phyloP scores from a whole-genome alignment of 2,888 invertebrate genomes.

The Ptychoptera albimana region DNA sequence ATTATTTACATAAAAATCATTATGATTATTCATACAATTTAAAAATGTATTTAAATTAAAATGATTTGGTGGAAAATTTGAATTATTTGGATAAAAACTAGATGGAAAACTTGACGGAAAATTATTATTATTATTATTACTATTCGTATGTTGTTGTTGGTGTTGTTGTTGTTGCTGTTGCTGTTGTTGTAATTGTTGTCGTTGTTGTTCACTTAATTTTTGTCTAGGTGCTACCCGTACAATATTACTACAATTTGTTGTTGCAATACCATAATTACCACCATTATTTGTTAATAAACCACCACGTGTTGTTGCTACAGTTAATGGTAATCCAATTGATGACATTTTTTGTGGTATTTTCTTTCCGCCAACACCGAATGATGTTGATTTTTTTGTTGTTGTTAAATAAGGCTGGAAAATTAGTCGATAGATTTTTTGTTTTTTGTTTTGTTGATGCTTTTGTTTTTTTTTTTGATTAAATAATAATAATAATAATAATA shows the following conservation, averaged over 20 bases:
- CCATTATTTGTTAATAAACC: too few species aligned
- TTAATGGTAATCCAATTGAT: conserved; percentile 26
- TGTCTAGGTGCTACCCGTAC: conserved; percentile 29
- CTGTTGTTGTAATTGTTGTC: conserved; percentile 6
- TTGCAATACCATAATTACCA: conserved; percentile 32
- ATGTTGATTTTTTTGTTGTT: too few species aligned
- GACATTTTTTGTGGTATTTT: too few species aligned
- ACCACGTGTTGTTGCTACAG: conserved; percentile 40
- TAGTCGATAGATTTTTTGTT: too few species aligned
- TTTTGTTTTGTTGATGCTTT: too few species aligned
- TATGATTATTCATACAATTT: too few species aligned
- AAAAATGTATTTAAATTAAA: too few species aligned
- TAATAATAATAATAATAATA: conserved; percentile 22
- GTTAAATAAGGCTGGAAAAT: too few species aligned
- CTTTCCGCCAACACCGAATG: too few species aligned
- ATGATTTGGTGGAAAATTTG: conserved; percentile 3
- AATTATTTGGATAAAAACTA: conserved; percentile 5
- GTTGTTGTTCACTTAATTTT: conserved; percentile 15
- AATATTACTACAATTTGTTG: conserved; percentile 31
- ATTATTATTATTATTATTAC: conserved; percentile 5
- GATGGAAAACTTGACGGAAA: conserved; percentile 6
- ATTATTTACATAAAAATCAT: conserved; percentile 8
- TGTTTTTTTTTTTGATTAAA: too few species aligned
- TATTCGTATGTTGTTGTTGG: conserved; percentile 1
- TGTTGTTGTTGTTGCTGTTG: conserved; percentile 8